These are phyloP conservation scores for Deroplatys truncata DNA, from an alignment of 2,888 invertebrate species.

Conservation along the genomic window DNA sequence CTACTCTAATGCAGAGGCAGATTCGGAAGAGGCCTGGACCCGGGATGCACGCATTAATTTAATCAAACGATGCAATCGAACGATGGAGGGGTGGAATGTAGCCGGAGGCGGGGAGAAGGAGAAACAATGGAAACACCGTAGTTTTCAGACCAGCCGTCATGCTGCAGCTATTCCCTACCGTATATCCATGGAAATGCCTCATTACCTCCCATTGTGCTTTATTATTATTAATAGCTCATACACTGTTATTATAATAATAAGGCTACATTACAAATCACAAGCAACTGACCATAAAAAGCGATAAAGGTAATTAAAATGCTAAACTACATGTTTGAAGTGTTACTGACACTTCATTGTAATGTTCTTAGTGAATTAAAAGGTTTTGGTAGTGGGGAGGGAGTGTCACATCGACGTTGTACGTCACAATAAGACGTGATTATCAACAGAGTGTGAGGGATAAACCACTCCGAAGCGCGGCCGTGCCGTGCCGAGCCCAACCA, in stretches of 20 bases:
- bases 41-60: too few species aligned
- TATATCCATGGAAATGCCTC: too few species aligned
- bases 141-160: too few species aligned
- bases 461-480: conserved; percentile 18
- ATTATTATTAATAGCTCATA: not conserved
- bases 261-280: not conserved
- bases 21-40: too few species aligned
- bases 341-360: conserved; percentile 4
- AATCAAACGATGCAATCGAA: too few species aligned
- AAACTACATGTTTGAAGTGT: conserved; percentile 16
- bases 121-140: too few species aligned
- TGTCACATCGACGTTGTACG: conserved; percentile 33
- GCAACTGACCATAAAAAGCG: not conserved
- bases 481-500: conserved; percentile 26
- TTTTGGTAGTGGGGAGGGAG: conserved; percentile 13
- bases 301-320: conserved; percentile 5
- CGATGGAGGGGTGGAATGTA: too few species aligned
- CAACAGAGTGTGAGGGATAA: conserved; percentile 22
- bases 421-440: conserved; percentile 33
- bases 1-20: too few species aligned
- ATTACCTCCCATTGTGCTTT: not conserved
- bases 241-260: not conserved
- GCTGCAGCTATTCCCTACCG: too few species aligned
- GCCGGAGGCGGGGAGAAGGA: too few species aligned
- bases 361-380: conserved; percentile 14